Base-by-base conservation (phyloP, 2,113 vertebrate species). In the Pygoscelis adeliae region DNA sequence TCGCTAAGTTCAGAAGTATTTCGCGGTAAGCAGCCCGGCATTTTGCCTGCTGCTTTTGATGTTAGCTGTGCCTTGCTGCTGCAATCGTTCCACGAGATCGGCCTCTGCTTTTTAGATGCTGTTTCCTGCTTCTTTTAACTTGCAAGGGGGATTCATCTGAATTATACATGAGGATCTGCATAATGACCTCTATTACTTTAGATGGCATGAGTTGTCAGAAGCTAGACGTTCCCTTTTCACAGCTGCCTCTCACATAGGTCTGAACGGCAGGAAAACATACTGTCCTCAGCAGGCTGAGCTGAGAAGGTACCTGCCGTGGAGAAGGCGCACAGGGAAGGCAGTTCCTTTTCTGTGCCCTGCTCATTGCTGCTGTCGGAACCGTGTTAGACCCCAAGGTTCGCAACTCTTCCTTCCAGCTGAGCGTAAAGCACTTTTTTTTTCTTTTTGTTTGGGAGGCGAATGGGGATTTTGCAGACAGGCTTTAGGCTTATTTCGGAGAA, bases 81-180 rank as follows among this genome's bases (percentile, higher is more conserved):
- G n/a, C 40, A 21, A 1, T 20, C 7, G 0, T 52, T 36, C 49
- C 50, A 9, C 13, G 5, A 3, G 22, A 47, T 46, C 7, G 16
- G 53, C 19, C 58, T 61, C 47, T 61, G 40, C 56, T 59, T 42
- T 47, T 19, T 16, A 42, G 50, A 26, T 25, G 16, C 49, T 2
- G 4, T 15, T 72, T 34, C 72, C 52, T 58, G 15, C 25, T 70
- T 15, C 61, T 65, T 65, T 29, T 15, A n/a, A 26, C 79, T 76
- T 65, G 42, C 40, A 29, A 9, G 34, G 36, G 44, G 62, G n/a
- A 19, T 32, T 81, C 10, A 50, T 6, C 67, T 46, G n/a, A 50
- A 40, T 66, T 44, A 15, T 8, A 30, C 29, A 4, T 4, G 5
- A 56, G 50, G 56, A 46, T 65, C 56, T 63, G 56, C 40, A 20